Evolutionary conservation across 2,113 vertebrate genomes (phyloP), one percentile per base, ranked within the genome.

Genomic region (Prochilodus magdalenae): DNA sequence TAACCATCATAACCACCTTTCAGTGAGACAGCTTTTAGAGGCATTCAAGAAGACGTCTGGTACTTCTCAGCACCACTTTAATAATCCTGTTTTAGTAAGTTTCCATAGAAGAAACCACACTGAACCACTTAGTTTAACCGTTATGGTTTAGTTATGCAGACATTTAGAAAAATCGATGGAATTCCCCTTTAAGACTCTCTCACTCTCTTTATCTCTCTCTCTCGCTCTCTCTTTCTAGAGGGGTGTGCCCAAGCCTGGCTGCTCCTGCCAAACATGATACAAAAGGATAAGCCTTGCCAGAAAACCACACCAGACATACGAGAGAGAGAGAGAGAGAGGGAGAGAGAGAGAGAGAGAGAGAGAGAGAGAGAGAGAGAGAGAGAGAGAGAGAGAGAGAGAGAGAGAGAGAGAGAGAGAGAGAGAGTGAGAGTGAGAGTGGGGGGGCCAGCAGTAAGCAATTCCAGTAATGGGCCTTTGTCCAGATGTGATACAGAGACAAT

Each of bases 401-500:
- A 63, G 79, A 80, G 33, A 84, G 62, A 76, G 53, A 73, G 75
- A 69, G 22, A 40, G 55, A 78, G 26, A 12, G 53, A 20, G 36
- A 7, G 36, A 36, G 36, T n/a, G n/a, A n/a, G n/a, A n/a, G n/a
- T n/a, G n/a, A n/a, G n/a, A n/a, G 27, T 67, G 51, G 71, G 51
- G 60, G 70, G 29, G 77, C 84, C 77, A 82, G 63, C 84, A 55
- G 53, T 55, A 20, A 16, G 49, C 2, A 51, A 88, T 85, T 60
- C 24, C 63, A 76, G 85, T 84, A 90, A 84, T 63, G 81, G 66
- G 84, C 86, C 90, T 90, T 88, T 91, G 84, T 87, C 88, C 88
- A 91, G 90, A 91, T 92, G 88, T 89, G 89, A 89, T 85, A 84
- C 81, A 85, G 83, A 76, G 71, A 77, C 65, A 82, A 85, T 57